Evolutionary conservation across 2,797 vertebrate genomes (phyloP), one percentile per base, ranked within the genome.

Genomic region (Manis pentadactyla): DNA sequence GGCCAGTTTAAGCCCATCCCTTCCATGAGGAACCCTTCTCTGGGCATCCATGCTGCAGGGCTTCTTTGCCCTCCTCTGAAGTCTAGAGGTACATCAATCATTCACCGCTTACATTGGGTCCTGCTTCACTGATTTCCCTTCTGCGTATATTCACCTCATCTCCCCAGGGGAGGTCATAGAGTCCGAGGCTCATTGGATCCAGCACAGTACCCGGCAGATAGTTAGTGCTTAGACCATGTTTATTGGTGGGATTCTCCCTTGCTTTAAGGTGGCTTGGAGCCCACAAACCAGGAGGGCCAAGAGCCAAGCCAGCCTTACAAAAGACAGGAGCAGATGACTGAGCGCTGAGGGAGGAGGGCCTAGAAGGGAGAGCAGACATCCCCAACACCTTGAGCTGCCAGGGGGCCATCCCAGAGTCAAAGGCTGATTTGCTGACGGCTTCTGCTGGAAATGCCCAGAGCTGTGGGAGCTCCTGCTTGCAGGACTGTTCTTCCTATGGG

Each of bases 321-420:
- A 59, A 92, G 23, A n/a, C 29, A 42, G 55, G 49, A 92, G 37
- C 29, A 61, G 53, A 93, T 7, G 63, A 51, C 55, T 31, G 55
- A 78, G 55, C 4, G 61, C 13, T 34, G 61, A 18, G 61, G n/a
- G 12, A 84, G 10, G 15, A 11, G 4, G 29, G 4, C 6, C 0
- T 31, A 8, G 31, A 34, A 64, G 8, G 84, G 21, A 63, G 39
- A 39, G 53, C 3, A 34, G 25, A n/a, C 8, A 10, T 39, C 39
- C 8, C 2, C 51, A 84, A 17, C 25, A 31, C 34, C 13, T 55
- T 1, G 6, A 34, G 51, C 5, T 71, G 31, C 37, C 0, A 0
- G 31, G 57, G 46, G 25, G 4, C 2, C 90, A 64, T 7, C 1
- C 5, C 34, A 59, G 42, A 61, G 53, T 64, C 73, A 15, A 57